Evolutionary conservation across 2,113 vertebrate genomes (phyloP).

Genomic region (Vireo altiloquus): DNA sequence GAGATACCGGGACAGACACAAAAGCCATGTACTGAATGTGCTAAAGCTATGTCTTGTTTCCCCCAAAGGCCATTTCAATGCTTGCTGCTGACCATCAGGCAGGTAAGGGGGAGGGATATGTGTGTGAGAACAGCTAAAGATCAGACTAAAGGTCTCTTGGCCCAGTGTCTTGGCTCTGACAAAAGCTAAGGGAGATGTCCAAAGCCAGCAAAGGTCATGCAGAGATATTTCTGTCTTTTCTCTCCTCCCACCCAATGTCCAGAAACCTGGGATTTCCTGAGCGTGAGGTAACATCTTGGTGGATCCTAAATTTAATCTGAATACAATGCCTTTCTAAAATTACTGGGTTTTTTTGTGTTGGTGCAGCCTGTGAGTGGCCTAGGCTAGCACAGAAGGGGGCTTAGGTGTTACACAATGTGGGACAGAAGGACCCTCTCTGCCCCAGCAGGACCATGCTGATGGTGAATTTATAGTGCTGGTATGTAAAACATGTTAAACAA

Average conservation of each 20-base stretch:
- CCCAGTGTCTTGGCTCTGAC: not conserved
- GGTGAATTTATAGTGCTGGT: not conserved
- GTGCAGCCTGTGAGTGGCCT: not conserved
- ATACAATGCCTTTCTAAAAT: not conserved
- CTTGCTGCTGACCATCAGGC: not conserved
- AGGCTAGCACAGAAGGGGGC: not conserved
- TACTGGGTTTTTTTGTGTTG: not conserved
- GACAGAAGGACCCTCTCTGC: not conserved
- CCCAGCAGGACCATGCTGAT: not conserved
- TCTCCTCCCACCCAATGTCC: not conserved
- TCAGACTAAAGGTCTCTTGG: not conserved
- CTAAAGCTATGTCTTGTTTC: not conserved
- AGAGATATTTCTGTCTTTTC: not conserved
- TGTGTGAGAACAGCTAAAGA: not conserved
- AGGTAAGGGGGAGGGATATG: fast-evolving
- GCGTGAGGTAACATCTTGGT: not conserved
- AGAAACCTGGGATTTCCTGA: slow-evolving; percentile 18
- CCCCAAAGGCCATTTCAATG: not conserved
- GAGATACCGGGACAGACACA: not conserved
- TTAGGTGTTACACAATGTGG: not conserved
- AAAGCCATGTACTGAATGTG: not conserved
- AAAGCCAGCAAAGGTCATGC: not conserved
- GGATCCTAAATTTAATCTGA: not conserved
- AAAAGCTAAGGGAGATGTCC: not conserved
- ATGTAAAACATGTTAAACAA: not conserved